phyloP scores from a whole-genome alignment of 2,113 vertebrate genomes.

The Periophthalmodon schlosseri region DNA sequence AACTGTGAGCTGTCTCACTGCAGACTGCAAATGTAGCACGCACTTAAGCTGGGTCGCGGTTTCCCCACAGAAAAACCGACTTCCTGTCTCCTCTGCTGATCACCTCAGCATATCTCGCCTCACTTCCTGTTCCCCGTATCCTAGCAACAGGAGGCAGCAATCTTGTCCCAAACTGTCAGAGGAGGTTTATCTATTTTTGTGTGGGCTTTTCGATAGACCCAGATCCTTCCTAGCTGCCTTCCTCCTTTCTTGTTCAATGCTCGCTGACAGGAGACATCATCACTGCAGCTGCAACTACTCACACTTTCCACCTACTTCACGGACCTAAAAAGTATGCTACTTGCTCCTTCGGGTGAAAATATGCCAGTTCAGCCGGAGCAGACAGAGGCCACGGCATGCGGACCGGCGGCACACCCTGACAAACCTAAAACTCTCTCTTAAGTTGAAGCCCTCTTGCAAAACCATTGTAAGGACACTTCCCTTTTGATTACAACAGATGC shows the following conservation, averaged over 20 bases:
- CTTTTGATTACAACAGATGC: constrained; percentile 51
- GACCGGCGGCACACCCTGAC: constrained; percentile 50
- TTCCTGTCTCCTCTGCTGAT: constrained; percentile 80
- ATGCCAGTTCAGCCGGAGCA: constrained; percentile 37
- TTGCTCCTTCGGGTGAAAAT: constrained; percentile 17
- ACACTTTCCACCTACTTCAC: constrained; percentile 58
- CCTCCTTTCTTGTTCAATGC: background rate
- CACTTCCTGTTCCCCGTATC: constrained; percentile 76
- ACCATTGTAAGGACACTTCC: constrained; percentile 44
- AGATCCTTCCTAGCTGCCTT: background rate
- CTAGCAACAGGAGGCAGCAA: constrained; percentile 73
- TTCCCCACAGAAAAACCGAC: constrained; percentile 65
- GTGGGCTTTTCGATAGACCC: background rate
- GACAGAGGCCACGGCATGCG: background rate
- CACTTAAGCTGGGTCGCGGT: constrained; percentile 38
- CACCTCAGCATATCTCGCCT: constrained; percentile 70
- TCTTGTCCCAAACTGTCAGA: constrained; percentile 18
- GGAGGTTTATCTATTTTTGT: background rate
- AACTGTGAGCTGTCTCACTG: constrained; percentile 6
- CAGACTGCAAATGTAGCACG: constrained; percentile 1
- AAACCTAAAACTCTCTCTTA: constrained; percentile 21
- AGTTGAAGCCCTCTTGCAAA: constrained; percentile 39
- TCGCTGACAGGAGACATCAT: constrained; percentile 27
- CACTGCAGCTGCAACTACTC: constrained; percentile 35
- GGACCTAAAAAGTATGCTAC: constrained; percentile 14